Conservation (phyloP, 2,797 vertebrate species). For the Propithecus perrieri region DNA sequence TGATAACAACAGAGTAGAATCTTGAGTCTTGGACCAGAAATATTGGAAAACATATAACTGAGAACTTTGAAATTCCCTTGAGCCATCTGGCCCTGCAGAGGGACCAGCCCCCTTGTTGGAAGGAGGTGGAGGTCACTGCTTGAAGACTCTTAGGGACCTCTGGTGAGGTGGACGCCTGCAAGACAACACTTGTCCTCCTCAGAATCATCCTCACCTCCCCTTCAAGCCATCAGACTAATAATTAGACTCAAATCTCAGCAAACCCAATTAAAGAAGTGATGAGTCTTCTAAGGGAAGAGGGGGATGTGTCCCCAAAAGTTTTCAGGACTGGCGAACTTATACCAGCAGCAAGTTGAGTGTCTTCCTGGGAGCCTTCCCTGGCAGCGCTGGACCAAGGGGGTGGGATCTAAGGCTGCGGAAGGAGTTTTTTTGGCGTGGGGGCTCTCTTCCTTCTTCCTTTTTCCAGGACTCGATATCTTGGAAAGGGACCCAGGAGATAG, state of each 20-base stretch:
- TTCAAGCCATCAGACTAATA: not conserved
- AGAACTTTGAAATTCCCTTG: not conserved
- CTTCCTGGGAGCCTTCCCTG: not conserved
- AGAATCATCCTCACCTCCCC: not conserved
- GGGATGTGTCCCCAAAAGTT: accelerated
- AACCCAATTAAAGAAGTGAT: not conserved
- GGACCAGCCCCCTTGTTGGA: not conserved
- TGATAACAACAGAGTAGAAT: not conserved
- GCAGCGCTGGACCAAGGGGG: no score
- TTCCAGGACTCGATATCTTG: not conserved
- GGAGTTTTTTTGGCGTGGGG: not conserved
- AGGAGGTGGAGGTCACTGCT: not conserved
- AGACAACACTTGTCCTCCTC: not conserved
- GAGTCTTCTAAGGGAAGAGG: not conserved
- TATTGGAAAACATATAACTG: no score
- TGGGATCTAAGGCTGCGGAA: not conserved
- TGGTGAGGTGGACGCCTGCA: not conserved
- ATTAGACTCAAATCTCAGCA: no score
- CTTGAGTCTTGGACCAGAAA: not conserved
- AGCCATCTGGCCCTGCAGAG: not conserved
- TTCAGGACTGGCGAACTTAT: not conserved
- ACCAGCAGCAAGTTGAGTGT: not conserved
- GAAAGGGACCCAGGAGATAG: not conserved
- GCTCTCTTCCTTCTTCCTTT: not conserved
- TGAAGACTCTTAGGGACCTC: not conserved